Evolutionary conservation across 2,888 invertebrate species (phyloP).

Genomic region (Drosophila maculinotata): DNA sequence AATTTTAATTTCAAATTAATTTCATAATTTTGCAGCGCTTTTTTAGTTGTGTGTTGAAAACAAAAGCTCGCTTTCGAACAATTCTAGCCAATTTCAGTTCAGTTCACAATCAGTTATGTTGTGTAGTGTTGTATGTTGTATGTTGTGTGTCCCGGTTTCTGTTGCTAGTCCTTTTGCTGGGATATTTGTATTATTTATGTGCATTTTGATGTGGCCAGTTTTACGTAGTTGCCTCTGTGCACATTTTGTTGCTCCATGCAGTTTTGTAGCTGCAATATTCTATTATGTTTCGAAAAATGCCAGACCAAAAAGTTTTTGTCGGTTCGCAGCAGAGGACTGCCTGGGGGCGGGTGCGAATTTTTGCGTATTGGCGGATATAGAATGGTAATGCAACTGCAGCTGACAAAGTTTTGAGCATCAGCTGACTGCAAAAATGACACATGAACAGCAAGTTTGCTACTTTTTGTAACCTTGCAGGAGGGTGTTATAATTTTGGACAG

Average conservation of each 20-base stretch:
- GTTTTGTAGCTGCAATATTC: constrained; percentile 41
- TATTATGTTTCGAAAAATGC: constrained; percentile 52
- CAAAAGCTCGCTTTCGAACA: constrained; percentile 46
- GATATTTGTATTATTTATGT: constrained; percentile 78
- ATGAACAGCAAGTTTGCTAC: constrained; percentile 7
- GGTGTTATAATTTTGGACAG: too few relatives aligned
- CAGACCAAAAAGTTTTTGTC: constrained; percentile 48
- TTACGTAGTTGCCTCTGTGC: constrained; percentile 18
- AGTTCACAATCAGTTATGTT: constrained; percentile 9
- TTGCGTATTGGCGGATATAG: constrained; percentile 58
- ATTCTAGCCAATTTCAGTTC: constrained; percentile 4
- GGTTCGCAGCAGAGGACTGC: neutral
- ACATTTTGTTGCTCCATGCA: constrained; percentile 41
- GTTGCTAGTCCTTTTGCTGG: constrained; percentile 51
- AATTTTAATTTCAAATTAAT: constrained; percentile 79
- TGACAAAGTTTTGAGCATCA: constrained; percentile 49
- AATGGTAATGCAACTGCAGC: constrained; percentile 58
- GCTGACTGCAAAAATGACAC: constrained; percentile 31
- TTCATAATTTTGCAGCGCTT: constrained; percentile 72
- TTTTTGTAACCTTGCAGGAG: too few relatives aligned
- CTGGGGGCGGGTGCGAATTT: constrained; percentile 20
- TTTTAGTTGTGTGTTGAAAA: constrained; percentile 68
- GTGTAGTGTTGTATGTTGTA: constrained; percentile 4
- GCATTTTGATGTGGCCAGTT: constrained; percentile 78
- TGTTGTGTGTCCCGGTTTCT: constrained; percentile 44